Evolutionary conservation across 2,888 invertebrate genomes (phyloP).

Genomic region (Diachrysia chrysitis): DNA sequence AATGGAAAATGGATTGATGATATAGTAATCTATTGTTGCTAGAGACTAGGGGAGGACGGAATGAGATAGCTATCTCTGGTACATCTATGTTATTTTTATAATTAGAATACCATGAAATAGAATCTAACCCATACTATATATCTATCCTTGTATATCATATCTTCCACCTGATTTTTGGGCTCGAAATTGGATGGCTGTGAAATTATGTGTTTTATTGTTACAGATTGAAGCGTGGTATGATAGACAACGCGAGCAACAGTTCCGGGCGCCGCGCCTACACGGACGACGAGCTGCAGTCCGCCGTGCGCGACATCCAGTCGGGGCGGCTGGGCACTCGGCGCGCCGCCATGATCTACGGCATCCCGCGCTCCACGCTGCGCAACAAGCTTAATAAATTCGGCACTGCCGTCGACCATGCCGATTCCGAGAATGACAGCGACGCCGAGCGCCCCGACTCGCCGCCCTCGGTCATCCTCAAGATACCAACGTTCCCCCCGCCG

Average conservation of each 20-base stretch:
- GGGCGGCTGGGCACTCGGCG: constrained; percentile 97
- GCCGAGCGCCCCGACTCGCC: constrained; percentile 87
- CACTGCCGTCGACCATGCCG: constrained; percentile 92
- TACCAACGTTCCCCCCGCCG: constrained; percentile 95
- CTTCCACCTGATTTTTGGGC: background rate
- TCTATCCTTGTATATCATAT: too few species aligned
- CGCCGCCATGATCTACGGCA: constrained; percentile 98
- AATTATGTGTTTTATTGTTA: constrained; percentile 69
- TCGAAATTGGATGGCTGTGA: background rate
- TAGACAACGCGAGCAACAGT: constrained; percentile 82
- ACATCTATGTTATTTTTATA: too few species aligned
- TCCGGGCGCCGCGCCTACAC: constrained; percentile 94
- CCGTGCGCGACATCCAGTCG: constrained; percentile 97
- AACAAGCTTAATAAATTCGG: constrained; percentile 96
- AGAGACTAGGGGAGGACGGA: background rate
- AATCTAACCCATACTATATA: background rate
- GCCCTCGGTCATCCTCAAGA: constrained; percentile 95
- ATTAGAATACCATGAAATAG: background rate
- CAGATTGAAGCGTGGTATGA: constrained; percentile 81
- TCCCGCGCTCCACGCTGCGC: constrained; percentile 98
- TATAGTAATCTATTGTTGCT: constrained; percentile 27
- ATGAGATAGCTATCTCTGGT: background rate
- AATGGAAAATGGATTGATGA: constrained; percentile 45
- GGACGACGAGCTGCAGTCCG: constrained; percentile 98
- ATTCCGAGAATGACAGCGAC: constrained; percentile 88